Conservation (phyloP, 2,888 invertebrate species). For the Rutpela maculata region DNA sequence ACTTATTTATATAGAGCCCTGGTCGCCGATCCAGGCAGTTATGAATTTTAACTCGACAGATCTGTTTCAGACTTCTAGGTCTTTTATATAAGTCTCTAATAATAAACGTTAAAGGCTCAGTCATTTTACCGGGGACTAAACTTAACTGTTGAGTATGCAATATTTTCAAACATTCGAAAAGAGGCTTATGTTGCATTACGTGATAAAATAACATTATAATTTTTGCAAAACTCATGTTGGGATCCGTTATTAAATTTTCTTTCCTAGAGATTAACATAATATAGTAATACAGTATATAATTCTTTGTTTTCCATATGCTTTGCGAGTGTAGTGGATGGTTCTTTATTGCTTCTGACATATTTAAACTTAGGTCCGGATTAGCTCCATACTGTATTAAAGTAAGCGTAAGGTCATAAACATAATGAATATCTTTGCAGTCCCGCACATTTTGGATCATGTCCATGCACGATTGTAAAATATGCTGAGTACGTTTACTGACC, state of each 20-base stretch:
- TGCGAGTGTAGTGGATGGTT: constrained; percentile 69
- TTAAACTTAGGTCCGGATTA: constrained; percentile 81
- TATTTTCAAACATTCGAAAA: constrained; percentile 83
- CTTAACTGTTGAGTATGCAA: constrained; percentile 80
- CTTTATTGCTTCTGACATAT: constrained; percentile 73
- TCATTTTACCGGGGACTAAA: constrained; percentile 79
- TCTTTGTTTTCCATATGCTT: constrained; percentile 77
- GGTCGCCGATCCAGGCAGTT: constrained; percentile 80
- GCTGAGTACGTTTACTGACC: constrained; percentile 79
- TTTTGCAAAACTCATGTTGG: constrained; percentile 79
- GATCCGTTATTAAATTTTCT: constrained; percentile 79
- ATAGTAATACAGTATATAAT: constrained; percentile 82
- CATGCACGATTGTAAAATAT: constrained; percentile 83
- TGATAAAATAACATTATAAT: constrained; percentile 81
- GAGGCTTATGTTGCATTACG: constrained; percentile 81
- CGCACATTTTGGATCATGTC: constrained; percentile 83
- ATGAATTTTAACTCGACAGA: constrained; percentile 82
- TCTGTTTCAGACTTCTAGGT: constrained; percentile 84
- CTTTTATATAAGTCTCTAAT: constrained; percentile 80
- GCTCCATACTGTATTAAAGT: constrained; percentile 85
- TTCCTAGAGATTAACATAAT: constrained; percentile 83
- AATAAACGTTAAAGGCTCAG: constrained; percentile 79
- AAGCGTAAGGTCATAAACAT: constrained; percentile 82
- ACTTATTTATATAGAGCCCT: constrained; percentile 80
- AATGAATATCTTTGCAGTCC: constrained; percentile 80